A percentile compares a stretch with the other conserved stretches of the same genome.
These are phyloP conservation scores for Scaeva pyrastri DNA, from an alignment of 2,888 invertebrate species.

Conservation along the genomic window DNA sequence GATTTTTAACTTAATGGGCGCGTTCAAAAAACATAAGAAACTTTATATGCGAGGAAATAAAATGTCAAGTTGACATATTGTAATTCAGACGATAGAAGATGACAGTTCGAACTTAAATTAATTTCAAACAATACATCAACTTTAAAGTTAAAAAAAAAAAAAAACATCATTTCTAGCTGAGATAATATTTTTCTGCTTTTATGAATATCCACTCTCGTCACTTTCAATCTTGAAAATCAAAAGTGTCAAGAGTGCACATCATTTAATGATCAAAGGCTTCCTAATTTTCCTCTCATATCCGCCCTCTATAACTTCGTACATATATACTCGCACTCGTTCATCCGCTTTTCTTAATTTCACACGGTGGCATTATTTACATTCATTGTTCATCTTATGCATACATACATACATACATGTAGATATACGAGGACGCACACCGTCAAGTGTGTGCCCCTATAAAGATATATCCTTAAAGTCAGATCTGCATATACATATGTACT, in stretches of 20 bases:
- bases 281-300: not conserved
- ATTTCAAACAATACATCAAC: not conserved
- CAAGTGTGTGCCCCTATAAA: constrained; percentile 21
- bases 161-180: not conserved
- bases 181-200: constrained; percentile 1
- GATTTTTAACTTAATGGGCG: too few species aligned
- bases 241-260: constrained; percentile 33
- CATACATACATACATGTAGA: too few species aligned
- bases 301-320: too few species aligned
- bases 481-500: constrained; percentile 32
- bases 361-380: constrained; percentile 48
- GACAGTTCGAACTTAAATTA: too few species aligned
- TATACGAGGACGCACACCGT: too few species aligned
- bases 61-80: too few species aligned
- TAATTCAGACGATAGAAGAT: too few species aligned
- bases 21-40: too few species aligned
- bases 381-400: constrained; percentile 5
- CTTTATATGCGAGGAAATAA: too few species aligned
- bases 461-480: constrained; percentile 60
- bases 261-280: constrained; percentile 60
- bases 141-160: not conserved
- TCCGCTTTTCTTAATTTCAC: constrained; percentile 51
- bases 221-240: constrained; percentile 16
- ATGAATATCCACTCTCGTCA: not conserved
- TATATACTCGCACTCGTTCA: constrained; percentile 4